These are phyloP conservation scores for Pterocles burchelli DNA, from an alignment of 2,113 vertebrate genomes.

Conservation along the genomic window DNA sequence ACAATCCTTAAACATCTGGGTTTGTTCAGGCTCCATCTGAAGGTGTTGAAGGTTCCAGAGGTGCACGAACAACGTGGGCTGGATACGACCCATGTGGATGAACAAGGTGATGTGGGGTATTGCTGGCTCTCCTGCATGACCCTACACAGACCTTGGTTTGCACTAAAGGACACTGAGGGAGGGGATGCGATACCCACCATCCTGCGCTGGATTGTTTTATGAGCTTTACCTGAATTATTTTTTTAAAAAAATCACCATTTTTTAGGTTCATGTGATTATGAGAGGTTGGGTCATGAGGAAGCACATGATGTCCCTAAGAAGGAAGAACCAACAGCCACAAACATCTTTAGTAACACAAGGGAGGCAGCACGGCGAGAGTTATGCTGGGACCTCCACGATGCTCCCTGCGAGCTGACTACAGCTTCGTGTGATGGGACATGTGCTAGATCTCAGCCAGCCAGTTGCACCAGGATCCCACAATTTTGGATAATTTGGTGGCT, in stretches of 20 bases:
- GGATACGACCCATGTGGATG: rapidly evolving
- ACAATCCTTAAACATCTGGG: background rate
- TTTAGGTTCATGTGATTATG: background rate
- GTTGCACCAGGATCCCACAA: background rate
- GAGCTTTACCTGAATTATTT: background rate
- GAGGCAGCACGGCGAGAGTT: background rate
- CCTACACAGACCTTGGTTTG: background rate
- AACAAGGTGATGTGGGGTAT: background rate
- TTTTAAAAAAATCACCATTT: background rate
- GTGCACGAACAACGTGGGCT: background rate
- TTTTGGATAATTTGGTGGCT: background rate
- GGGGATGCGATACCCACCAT: background rate
- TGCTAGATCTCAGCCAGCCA: background rate
- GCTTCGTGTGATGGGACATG: rapidly evolving
- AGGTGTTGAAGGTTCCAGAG: background rate
- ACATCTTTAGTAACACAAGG: background rate
- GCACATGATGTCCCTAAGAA: background rate
- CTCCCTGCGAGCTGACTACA: background rate
- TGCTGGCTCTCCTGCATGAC: background rate
- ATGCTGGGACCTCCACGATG: background rate
- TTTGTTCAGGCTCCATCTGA: background rate
- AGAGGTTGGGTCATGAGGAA: background rate
- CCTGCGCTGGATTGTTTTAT: background rate
- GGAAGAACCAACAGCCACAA: background rate
- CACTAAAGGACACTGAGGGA: background rate